Evolutionary conservation across 2,888 invertebrate species (phyloP).

Genomic region (Spicauda simplicius): DNA sequence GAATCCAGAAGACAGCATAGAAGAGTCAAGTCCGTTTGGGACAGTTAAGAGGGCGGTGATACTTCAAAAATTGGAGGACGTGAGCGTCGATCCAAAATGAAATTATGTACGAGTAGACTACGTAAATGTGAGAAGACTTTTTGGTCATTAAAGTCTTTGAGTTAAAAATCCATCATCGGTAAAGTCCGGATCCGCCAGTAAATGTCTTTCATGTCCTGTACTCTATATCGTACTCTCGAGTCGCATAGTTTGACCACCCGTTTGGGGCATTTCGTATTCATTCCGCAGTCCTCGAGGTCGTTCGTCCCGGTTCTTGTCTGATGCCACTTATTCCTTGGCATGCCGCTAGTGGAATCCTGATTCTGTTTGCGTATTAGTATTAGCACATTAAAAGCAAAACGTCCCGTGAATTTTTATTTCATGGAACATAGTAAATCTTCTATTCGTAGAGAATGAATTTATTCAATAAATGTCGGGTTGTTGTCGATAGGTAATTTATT

Average conservation of each 20-base stretch:
- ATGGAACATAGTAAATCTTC: constrained; percentile 27
- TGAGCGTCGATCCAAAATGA: too few relatives aligned
- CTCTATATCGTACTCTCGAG: constrained; percentile 19
- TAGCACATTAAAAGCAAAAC: constrained; percentile 70
- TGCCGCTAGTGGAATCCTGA: constrained; percentile 63
- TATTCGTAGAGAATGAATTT: constrained; percentile 15
- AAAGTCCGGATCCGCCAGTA: too few relatives aligned
- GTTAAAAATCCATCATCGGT: too few relatives aligned
- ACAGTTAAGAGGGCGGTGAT: too few relatives aligned
- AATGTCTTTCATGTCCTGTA: constrained; percentile 8
- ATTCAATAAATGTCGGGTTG: background rate
- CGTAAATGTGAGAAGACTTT: too few relatives aligned
- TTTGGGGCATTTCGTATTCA: constrained; percentile 71
- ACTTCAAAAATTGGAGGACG: too few relatives aligned
- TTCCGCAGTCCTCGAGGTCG: constrained; percentile 73
- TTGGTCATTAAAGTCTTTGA: too few relatives aligned
- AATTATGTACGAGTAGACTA: too few relatives aligned
- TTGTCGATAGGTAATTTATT: constrained; percentile 22
- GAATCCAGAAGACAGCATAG: too few relatives aligned
- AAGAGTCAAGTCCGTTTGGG: too few relatives aligned
- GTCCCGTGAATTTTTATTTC: constrained; percentile 46
- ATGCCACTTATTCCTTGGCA: constrained; percentile 69
- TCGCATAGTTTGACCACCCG: constrained; percentile 52
- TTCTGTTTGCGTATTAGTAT: constrained; percentile 70
- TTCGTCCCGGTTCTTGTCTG: constrained; percentile 80